Conservation (phyloP, 2,113 vertebrate species). For the Siniperca chuatsi region DNA sequence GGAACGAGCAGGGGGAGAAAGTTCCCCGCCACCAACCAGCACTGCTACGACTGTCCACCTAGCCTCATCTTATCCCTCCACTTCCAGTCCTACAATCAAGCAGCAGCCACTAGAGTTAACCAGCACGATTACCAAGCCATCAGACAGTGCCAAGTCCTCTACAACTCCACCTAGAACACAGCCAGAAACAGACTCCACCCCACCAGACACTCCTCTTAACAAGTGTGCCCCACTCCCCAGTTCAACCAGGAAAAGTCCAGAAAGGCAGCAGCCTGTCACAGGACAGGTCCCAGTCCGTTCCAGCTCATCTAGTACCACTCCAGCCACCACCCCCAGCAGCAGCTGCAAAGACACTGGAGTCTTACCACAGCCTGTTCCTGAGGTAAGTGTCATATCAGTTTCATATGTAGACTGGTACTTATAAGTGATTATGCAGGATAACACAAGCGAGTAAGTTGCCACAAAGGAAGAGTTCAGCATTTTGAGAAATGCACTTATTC, state of each 20-base stretch:
- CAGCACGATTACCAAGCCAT: conserved; percentile 40
- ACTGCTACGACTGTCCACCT: background rate
- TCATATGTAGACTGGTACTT: background rate
- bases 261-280: conserved; percentile 77
- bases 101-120: conserved; percentile 35
- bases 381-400: conserved; percentile 56
- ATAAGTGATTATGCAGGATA: background rate
- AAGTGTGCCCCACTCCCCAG: conserved; percentile 51
- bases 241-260: conserved; percentile 78
- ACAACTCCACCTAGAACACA: conserved; percentile 16
- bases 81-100: conserved; percentile 51
- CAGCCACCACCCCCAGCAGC: conserved; percentile 27
- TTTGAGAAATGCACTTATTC: background rate
- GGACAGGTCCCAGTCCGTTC: conserved; percentile 78
- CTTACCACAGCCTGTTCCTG: conserved; percentile 48
- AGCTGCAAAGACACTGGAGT: conserved; percentile 53
- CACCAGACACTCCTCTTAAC: conserved; percentile 49
- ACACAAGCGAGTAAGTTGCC: background rate
- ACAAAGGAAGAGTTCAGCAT: background rate
- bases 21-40: conserved; percentile 14
- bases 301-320: conserved; percentile 35
- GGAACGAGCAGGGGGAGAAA: conserved; percentile 32
- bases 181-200: conserved; percentile 14
- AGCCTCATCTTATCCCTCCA: conserved; percentile 35
- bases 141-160: conserved; percentile 30